Base-by-base conservation (phyloP, 2,113 vertebrate genomes). In the Gallinago undulata region DNA sequence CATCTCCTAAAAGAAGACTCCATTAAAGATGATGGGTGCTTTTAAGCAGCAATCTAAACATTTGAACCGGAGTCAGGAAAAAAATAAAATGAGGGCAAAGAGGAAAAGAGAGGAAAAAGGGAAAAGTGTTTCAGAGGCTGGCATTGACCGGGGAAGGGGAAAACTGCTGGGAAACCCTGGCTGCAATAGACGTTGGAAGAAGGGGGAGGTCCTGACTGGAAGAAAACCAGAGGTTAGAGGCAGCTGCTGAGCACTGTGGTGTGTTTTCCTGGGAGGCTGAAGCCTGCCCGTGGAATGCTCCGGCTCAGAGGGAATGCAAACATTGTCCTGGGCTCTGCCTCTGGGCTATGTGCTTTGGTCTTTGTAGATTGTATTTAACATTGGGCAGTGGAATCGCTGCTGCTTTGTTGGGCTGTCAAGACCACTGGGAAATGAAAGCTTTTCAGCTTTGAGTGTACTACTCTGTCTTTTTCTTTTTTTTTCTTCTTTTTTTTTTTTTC, bases 211-310 rank as follows among this genome's bases (percentile, higher is more conserved):
- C 90, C 76, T 90, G 62, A 75, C 33, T 37, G 74, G 66, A 94
- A 60, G 66, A 69, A 89, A 68, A 47, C 13, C 48, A 60, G 70
- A 73, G 45, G 60, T 87, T 55, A 67, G 47, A 83, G 56, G 72
- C 63, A 89, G 77, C 45, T 0, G 3, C 39, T 77, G 77, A 68
- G 27, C 2, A 1, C 51, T 87, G 73, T 73, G 80, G 22, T 43
- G 73, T 78, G 50, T 83, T 93, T 94, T 96, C 87, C 73, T 87
- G 91, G 62, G 89, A 93, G 70, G 53, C 74, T 85, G 35, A 59
- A 80, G 59, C 13, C 28, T 50, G 37, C 27, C 35, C 11, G 1
- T 89, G 90, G 87, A 96, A 92, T 92, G 92, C 67, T 88, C 93
- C 5, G 12, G 55, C 73, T 95, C 3, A 2, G 91, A 91, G 84